These are phyloP conservation scores for Patagioenas fasciata DNA, from an alignment of 2,113 vertebrate species.

Conservation along the genomic window DNA sequence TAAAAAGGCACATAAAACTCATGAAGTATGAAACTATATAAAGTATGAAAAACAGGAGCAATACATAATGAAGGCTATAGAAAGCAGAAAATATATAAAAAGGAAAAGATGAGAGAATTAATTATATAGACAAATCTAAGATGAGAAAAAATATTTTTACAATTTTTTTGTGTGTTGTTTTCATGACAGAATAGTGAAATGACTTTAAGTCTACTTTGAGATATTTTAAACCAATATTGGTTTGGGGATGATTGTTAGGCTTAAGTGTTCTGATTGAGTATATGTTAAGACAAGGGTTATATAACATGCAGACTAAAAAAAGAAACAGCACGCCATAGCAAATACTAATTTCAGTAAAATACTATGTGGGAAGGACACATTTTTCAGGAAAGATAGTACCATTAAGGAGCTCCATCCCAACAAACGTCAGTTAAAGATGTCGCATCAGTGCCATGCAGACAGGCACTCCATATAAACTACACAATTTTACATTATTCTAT, in stretches of 20 bases:
- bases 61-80: background rate
- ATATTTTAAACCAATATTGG: background rate
- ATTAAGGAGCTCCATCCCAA: background rate
- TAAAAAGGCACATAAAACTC: background rate
- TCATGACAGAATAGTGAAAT: background rate
- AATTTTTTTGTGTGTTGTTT: background rate
- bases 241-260: background rate
- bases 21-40: background rate
- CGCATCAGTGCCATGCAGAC: background rate
- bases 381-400: background rate
- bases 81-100: background rate
- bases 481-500: background rate
- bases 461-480: background rate
- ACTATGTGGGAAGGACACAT: background rate
- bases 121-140: background rate
- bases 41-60: background rate
- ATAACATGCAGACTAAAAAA: background rate
- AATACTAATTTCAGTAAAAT: conserved; percentile 13
- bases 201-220: background rate
- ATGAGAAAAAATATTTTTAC: background rate
- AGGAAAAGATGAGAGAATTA: background rate
- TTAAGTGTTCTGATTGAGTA: background rate
- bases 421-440: background rate
- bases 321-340: background rate
- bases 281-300: background rate